phyloP scores from a whole-genome alignment of 2,797 vertebrate genomes.

The Prunella strophiata region DNA sequence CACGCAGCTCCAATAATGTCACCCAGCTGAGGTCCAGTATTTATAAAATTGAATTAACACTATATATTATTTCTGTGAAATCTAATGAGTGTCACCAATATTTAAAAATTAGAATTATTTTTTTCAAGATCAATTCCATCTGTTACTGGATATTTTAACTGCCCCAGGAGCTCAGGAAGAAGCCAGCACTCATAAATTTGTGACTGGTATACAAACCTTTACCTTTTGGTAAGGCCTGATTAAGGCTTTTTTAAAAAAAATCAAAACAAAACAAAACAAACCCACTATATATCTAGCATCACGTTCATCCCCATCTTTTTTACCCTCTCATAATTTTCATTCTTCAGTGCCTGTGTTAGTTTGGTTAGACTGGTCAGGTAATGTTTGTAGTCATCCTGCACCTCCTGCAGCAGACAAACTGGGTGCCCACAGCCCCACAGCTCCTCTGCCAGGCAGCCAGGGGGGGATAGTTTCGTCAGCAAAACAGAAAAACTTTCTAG shows the following conservation, averaged over 20 bases:
- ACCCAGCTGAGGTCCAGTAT: not conserved
- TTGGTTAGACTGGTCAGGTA: not conserved
- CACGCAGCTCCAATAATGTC: not conserved
- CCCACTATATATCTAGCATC: not conserved
- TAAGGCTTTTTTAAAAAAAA: not conserved
- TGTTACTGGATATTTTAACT: constrained; percentile 31
- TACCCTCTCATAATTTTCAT: no score
- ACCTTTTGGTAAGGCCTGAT: constrained; percentile 3
- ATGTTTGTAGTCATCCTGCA: not conserved
- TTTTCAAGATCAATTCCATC: not conserved
- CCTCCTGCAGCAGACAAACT: not conserved
- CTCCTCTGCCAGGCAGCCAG: not conserved
- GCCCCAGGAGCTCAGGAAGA: not conserved
- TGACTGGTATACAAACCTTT: not conserved
- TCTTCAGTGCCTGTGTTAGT: not conserved
- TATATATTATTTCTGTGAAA: constrained; percentile 60
- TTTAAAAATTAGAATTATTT: constrained; percentile 37
- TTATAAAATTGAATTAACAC: constrained; percentile 36
- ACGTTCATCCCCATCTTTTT: not conserved
- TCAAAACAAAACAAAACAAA: not conserved
- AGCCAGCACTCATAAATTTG: constrained; percentile 32
- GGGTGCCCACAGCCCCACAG: no score
- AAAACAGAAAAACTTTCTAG: not conserved
- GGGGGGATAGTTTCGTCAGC: fast-evolving
- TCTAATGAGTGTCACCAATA: constrained; percentile 46